Percentiles rank a stretch among this genome's conserved stretches.
Evolutionary conservation across 2,113 vertebrate genomes (phyloP).

Genomic region (Cyanoliseus patagonus): DNA sequence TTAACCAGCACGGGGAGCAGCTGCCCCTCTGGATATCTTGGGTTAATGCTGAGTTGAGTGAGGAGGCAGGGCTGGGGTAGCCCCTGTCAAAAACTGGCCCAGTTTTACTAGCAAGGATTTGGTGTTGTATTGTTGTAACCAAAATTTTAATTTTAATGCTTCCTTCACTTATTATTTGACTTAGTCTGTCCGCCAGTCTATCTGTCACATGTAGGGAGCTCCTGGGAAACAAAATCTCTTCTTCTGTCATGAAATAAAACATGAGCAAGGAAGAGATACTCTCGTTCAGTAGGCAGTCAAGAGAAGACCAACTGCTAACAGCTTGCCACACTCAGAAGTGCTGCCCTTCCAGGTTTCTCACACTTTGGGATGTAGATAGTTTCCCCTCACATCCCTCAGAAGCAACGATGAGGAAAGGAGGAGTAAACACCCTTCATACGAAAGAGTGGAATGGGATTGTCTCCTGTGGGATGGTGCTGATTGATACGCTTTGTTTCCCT

Average conservation of each 20-base stretch:
- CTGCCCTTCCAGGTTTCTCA: background rate
- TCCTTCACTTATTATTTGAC: background rate
- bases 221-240: background rate
- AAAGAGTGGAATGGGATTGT: background rate
- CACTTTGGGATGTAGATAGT: background rate
- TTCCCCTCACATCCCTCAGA: background rate
- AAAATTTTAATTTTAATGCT: background rate
- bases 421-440: background rate
- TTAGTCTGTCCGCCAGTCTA: background rate
- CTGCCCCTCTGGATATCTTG: background rate
- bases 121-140: background rate
- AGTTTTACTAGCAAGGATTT: background rate
- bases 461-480: background rate
- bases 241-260: background rate
- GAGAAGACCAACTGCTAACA: background rate
- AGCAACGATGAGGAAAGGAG: accelerated
- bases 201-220: background rate
- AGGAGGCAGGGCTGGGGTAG: background rate
- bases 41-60: accelerated
- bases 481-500: background rate
- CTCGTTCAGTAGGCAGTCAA: background rate
- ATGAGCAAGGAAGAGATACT: background rate
- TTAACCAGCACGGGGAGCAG: background rate
- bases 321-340: background rate
- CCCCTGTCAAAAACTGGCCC: background rate